These are phyloP conservation scores for Xiphydria camelus DNA, from an alignment of 2,888 invertebrate genomes.

Conservation along the genomic window DNA sequence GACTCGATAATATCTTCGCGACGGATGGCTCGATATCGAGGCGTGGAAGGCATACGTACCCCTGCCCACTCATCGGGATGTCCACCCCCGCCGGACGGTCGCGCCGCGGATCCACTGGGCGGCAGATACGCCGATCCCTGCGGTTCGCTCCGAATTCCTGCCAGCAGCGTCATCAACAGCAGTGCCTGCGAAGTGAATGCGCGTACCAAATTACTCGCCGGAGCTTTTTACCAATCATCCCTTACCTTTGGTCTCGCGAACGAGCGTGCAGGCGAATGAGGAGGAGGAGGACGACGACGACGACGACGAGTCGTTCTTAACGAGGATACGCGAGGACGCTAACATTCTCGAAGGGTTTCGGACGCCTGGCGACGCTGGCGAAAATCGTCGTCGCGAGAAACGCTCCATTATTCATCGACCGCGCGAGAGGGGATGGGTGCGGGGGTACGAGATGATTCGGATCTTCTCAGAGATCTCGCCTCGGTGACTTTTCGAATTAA, in stretches of 20 bases:
- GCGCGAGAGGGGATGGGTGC: constrained; percentile 10
- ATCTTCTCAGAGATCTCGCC: too few species aligned
- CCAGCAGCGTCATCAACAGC: constrained; percentile 48
- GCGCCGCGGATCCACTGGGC: constrained; percentile 53
- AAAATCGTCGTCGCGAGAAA: too few species aligned
- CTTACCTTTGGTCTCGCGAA: too few species aligned
- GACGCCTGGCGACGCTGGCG: too few species aligned
- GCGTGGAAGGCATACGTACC: constrained; percentile 41
- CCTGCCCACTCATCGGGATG: constrained; percentile 57
- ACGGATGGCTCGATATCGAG: not conserved
- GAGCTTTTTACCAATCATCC: too few species aligned
- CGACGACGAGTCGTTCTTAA: too few species aligned
- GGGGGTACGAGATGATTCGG: not conserved
- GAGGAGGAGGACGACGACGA: too few species aligned
- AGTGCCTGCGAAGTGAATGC: constrained; percentile 24
- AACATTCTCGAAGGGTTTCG: too few species aligned
- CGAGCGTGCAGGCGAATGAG: too few species aligned
- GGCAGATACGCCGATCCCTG: constrained; percentile 62
- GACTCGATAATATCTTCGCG: too few species aligned
- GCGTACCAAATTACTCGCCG: too few species aligned
- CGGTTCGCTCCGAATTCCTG: constrained; percentile 58
- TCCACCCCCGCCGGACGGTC: constrained; percentile 34
- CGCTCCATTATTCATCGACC: constrained; percentile 17
- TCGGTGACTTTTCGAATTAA: not conserved
- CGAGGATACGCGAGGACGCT: too few species aligned